These are phyloP conservation scores for Epistrophe eligans DNA, from an alignment of 2,888 invertebrate genomes.

Conservation along the genomic window DNA sequence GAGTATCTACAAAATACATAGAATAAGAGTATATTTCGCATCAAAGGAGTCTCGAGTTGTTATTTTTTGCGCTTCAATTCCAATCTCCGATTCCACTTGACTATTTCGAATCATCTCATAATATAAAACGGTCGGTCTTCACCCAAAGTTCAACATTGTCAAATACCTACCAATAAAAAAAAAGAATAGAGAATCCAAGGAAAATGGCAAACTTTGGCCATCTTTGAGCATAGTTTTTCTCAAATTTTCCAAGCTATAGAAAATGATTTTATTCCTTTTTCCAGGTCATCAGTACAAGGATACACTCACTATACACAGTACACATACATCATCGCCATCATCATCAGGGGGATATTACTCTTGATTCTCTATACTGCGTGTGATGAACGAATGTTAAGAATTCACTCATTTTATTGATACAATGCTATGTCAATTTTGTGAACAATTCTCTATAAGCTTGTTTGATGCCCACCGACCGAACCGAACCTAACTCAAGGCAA, in stretches of 20 bases:
- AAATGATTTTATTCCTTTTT: constrained; percentile 14
- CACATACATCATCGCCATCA: not conserved
- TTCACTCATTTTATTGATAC: constrained; percentile 67
- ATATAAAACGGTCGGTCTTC: constrained; percentile 52
- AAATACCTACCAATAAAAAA: no score
- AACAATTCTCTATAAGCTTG: constrained; percentile 5
- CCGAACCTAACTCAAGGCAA: constrained; percentile 30
- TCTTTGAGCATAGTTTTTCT: constrained; percentile 27
- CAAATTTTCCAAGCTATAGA: constrained; percentile 6
- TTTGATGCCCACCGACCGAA: not conserved
- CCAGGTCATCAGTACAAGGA: constrained; percentile 53
- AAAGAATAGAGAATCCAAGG: constrained; percentile 25
- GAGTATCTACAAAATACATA: constrained; percentile 11
- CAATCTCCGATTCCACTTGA: constrained; percentile 72
- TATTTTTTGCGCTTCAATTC: constrained; percentile 60
- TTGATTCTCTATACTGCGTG: constrained; percentile 42
- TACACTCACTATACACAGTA: not conserved
- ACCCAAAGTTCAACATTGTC: constrained; percentile 14
- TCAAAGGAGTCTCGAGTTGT: constrained; percentile 69
- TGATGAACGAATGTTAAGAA: constrained; percentile 52
- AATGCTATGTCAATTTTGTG: constrained; percentile 62
- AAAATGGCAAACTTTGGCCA: constrained; percentile 48
- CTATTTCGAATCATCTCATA: constrained; percentile 63
- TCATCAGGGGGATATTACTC: constrained; percentile 12
- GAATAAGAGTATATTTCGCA: constrained; percentile 45